Base-by-base conservation (phyloP, 2,888 invertebrate genomes). In the Clitarchus hookeri region DNA sequence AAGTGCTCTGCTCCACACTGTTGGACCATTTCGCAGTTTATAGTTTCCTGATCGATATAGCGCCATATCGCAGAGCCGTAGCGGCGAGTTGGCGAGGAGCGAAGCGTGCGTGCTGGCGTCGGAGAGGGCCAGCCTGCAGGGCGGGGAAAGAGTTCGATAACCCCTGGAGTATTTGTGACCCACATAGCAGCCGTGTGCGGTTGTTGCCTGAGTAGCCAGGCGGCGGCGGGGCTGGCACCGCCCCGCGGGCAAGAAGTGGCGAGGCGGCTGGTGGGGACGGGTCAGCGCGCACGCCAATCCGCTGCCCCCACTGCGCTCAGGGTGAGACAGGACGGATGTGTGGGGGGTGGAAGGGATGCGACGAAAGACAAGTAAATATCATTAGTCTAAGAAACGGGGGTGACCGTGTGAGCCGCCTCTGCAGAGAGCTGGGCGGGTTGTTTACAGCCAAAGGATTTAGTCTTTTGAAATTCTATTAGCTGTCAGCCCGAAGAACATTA, bases 281-380 rank as follows among this genome's bases (percentile, higher is more conserved):
- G 65, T 65, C 65, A 65, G 65, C n/a, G 65, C 65, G 23, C 65
- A 65, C 65, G 6, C 11, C 48, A 48, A 11, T 65, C 65, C 65
- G 13, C 65, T 16, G 13, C 19, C 65, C 8, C 19, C 65, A 19
- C n/a, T n/a, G 65, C 8, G n/a, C 65, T 23, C 23, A 1, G 65
- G 1, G 19, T 16, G 16, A 13, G 65, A 19, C 6, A 48, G 48
- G 8, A 6, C 65, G 65, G 23, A 23, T 16, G 8, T 23, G 8
- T 0, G 65, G 8, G 16, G 23, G 23, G 19, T 1, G 19, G 65
- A 23, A 65, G 65, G 65, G n/a, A 16, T n/a, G n/a, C 23, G 65
- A 65, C 19, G n/a, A 65, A 65, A 65, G 65, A 65, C 65, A n/a
- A 65, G 65, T 65, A 65, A 65, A 65, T 65, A 65, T 65, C 65